A percentile compares a stretch with the other conserved stretches of the same genome.
These are phyloP conservation scores for Brachirus orientalis DNA, from an alignment of 2,113 vertebrate genomes.

Conservation along the genomic window DNA sequence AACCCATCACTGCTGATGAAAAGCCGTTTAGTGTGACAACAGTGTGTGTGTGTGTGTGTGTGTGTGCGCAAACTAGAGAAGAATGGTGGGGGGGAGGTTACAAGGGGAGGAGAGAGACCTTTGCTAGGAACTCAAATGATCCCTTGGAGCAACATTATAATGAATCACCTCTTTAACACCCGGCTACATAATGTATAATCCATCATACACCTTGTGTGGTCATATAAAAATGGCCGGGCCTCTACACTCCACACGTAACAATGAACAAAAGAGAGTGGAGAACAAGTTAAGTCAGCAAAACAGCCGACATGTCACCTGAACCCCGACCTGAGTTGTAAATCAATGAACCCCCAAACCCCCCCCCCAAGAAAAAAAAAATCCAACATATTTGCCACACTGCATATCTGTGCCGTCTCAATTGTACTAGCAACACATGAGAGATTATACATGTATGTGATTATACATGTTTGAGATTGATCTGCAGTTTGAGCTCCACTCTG, in stretches of 20 bases:
- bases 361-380: neutral
- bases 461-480: too few species aligned
- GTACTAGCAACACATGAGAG: too few species aligned
- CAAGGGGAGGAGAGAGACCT: neutral
- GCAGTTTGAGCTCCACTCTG: too few species aligned
- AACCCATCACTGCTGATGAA: constrained; percentile 68
- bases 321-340: neutral
- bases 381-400: too few species aligned
- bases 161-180: constrained; percentile 34
- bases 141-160: constrained; percentile 18
- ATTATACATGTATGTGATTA: too few species aligned
- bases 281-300: neutral
- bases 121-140: constrained; percentile 21
- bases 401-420: too few species aligned
- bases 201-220: constrained; percentile 7
- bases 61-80: neutral
- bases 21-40: constrained; percentile 60
- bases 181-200: constrained; percentile 20
- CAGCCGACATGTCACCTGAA: neutral
- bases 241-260: neutral
- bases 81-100: neutral
- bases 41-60: neutral
- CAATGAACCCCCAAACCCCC: neutral
- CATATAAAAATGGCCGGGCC: neutral
- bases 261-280: neutral